Evolutionary conservation across 1,140 invertebrate genomes (phyloP).

Genomic region (Caenorhabditis elegans): WBcel235 BX284604.4:7841501-7842000

Average conservation of each 20-base stretch:
- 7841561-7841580: neutral
- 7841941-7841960: too few relatives aligned
- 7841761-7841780: too few relatives aligned
- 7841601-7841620: too few relatives aligned
- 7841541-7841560: neutral
- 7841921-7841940: too few relatives aligned
- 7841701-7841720: constrained; percentile 24
- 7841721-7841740: neutral
- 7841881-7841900: too few relatives aligned
- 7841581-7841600: neutral
- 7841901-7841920: too few relatives aligned
- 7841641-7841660: constrained; percentile 13
- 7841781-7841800: too few relatives aligned
- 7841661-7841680: neutral
- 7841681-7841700: constrained; percentile 31
- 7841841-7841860: too few relatives aligned
- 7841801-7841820: too few relatives aligned
- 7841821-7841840: too few relatives aligned
- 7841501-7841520: constrained; percentile 12
- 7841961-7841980: neutral
- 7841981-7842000: neutral
- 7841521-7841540: constrained; percentile 33
- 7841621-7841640: neutral
- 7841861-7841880: too few relatives aligned
- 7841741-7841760: neutral